Evolutionary conservation across 2,888 invertebrate genomes (phyloP), one percentile per base, ranked within the genome.

Genomic region (Rhingia campestris): DNA sequence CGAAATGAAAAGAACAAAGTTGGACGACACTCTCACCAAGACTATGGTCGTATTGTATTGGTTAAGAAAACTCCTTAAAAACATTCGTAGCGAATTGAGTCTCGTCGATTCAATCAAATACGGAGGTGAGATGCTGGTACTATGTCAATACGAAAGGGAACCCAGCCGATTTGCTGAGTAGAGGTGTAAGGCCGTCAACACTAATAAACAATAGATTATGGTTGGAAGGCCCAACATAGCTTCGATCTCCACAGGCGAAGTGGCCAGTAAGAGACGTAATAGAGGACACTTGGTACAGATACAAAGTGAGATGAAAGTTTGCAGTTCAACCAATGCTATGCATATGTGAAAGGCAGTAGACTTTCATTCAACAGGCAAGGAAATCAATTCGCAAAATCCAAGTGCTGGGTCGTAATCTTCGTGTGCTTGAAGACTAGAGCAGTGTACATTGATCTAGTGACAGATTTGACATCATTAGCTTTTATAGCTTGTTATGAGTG

Each of bases 351-450:
- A 47, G 12, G n/a, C 22, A 30, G 33, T 61, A 33, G 9, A 7
- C 35, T 10, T 51, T 72, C 7, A 49, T 64, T n/a, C 14, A 33
- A 66, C 22, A 72, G 53, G 10, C 6, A 43, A 41, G 67, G 63
- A 9, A 41, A 73, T 41, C 66, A 72, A 9, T 14, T 80, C n/a
- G 45, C 33, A 3, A 66, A n/a, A 35, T 7, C 14, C 30, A 81
- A 69, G 12, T 49, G 49, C 5, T 75, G 69, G 74, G 59, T 74
- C 37, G 61, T 53, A 12, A 49, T 69, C 30, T 74, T 69, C 45
- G 69, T 74, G 9, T 81, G 74, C 33, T 35, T 81, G 10, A 74
- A 63, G 45, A 74, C 80, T n/a, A 61, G 63, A 69, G 54, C 73
- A 35, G 54, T 80, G 4, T 61, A 80, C 33, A 43, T 73, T 7